Percentiles rank a stretch among this genome's conserved stretches.
Evolutionary conservation across 1,140 invertebrate species (phyloP).

Genomic region (Drosophila pandora): DNA sequence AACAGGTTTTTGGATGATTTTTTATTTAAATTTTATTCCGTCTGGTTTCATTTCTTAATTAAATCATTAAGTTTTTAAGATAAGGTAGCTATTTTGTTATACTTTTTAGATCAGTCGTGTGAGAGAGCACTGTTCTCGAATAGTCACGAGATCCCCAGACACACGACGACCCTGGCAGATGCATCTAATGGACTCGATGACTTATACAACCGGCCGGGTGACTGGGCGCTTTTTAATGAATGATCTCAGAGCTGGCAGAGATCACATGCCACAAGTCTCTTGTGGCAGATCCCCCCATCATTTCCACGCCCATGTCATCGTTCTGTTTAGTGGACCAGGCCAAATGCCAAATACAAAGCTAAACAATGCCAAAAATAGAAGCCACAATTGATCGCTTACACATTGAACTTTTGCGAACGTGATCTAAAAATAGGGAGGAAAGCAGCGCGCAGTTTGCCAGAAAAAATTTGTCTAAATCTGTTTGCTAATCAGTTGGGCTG

Average conservation of each 20-base stretch:
- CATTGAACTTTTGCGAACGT: constrained; percentile 52
- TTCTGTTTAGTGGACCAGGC: constrained; percentile 31
- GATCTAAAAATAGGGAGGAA: constrained; percentile 53
- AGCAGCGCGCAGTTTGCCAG: constrained; percentile 49
- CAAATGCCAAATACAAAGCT: constrained; percentile 31
- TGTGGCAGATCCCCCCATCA: neutral
- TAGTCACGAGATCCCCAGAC: constrained; percentile 28
- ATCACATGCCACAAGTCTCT: neutral
- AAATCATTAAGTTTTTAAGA: constrained; percentile 29
- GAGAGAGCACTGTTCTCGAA: neutral
- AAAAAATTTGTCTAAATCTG: constrained; percentile 13
- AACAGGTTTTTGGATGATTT: constrained; percentile 53
- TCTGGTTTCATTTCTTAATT: constrained; percentile 53
- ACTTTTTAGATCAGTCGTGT: no score
- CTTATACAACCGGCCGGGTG: constrained; percentile 21
- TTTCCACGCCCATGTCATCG: constrained; percentile 13
- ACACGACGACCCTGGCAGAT: constrained; percentile 30
- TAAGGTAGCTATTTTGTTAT: neutral
- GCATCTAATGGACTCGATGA: constrained; percentile 31
- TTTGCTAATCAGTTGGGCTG: constrained; percentile 43
- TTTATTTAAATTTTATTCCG: constrained; percentile 33
- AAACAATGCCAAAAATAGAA: constrained; percentile 60
- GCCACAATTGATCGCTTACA: constrained; percentile 51
- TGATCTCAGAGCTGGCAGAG: constrained; percentile 12
- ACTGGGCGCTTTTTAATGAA: constrained; percentile 36